These are phyloP conservation scores for Harmothoe impar DNA, from an alignment of 2,888 invertebrate genomes.

Conservation along the genomic window DNA sequence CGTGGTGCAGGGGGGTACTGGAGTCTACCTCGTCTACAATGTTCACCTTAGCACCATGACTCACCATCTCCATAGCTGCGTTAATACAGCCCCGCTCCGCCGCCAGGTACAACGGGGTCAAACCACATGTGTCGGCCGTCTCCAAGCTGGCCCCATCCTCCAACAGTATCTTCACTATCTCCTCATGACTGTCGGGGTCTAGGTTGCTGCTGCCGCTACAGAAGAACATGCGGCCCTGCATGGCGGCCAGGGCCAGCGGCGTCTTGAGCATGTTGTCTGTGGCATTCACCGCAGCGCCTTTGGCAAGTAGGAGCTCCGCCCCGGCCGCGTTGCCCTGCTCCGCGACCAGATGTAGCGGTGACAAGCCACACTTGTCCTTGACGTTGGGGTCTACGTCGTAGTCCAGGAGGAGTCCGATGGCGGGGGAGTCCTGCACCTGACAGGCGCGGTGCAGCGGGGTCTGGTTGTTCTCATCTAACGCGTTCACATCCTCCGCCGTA, in stretches of 20 bases:
- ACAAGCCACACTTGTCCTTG: conserved; percentile 7
- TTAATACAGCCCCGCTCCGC: conserved; percentile 32
- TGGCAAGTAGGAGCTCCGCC: neutral
- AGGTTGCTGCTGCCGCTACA: conserved; percentile 45
- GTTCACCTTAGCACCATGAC: conserved; percentile 11
- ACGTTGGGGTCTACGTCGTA: conserved; percentile 25
- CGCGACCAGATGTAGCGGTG: neutral
- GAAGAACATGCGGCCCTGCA: conserved; percentile 56
- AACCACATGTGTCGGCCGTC: neutral
- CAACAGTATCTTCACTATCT: conserved; percentile 20
- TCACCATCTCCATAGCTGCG: neutral
- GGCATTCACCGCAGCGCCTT: conserved; percentile 14
- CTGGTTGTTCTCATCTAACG: conserved; percentile 17
- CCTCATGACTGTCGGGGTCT: conserved; percentile 43
- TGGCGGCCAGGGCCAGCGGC: conserved; percentile 17
- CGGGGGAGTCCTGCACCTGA: neutral
- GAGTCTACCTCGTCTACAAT: conserved; percentile 14
- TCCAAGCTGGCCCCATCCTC: conserved; percentile 30
- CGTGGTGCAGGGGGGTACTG: conserved; percentile 44
- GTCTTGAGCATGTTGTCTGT: neutral
- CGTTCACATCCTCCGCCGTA: conserved; percentile 41
- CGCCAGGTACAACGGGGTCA: conserved; percentile 8
- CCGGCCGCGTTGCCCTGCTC: conserved; percentile 36
- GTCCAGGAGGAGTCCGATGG: conserved; percentile 15
- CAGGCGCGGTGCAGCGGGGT: conserved; percentile 42